Conservation (phyloP, 1,140 invertebrate genomes). For the Antheraea pernyi region DNA sequence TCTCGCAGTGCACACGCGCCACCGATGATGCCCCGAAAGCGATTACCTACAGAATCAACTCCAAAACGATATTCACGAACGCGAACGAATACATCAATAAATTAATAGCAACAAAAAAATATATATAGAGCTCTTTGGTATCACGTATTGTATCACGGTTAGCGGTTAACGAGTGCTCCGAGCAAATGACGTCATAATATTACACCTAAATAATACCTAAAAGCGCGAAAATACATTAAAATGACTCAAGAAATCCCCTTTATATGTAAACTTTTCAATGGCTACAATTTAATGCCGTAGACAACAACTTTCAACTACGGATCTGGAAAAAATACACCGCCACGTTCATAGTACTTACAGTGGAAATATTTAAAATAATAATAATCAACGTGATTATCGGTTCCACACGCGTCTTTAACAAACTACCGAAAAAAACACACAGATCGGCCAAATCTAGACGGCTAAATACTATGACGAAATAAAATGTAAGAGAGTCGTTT, state of each 20-base stretch:
- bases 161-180: too few relatives aligned
- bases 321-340: too few relatives aligned
- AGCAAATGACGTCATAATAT: not conserved
- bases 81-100: slow-evolving; percentile 30
- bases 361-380: too few relatives aligned
- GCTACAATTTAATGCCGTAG: too few relatives aligned
- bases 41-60: slow-evolving; percentile 11
- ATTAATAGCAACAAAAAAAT: slow-evolving; percentile 64
- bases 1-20: slow-evolving; percentile 8
- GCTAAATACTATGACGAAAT: not conserved
- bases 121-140: slow-evolving; percentile 64
- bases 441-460: not conserved
- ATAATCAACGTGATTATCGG: too few relatives aligned
- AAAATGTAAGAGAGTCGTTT: not conserved
- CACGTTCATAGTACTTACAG: too few relatives aligned
- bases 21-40: slow-evolving; percentile 15
- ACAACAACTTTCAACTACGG: too few relatives aligned
- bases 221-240: not conserved
- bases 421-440: not conserved
- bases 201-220: not conserved
- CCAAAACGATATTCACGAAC: slow-evolving; percentile 35
- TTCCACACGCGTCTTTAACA: not conserved
- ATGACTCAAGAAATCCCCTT: not conserved
- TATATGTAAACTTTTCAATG: not conserved
- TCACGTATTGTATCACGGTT: not conserved